Percentiles rank a stretch among this genome's conserved stretches.
These are phyloP conservation scores for Decapterus maruadsi DNA, from an alignment of 2,797 vertebrate genomes.

Conservation along the genomic window DNA sequence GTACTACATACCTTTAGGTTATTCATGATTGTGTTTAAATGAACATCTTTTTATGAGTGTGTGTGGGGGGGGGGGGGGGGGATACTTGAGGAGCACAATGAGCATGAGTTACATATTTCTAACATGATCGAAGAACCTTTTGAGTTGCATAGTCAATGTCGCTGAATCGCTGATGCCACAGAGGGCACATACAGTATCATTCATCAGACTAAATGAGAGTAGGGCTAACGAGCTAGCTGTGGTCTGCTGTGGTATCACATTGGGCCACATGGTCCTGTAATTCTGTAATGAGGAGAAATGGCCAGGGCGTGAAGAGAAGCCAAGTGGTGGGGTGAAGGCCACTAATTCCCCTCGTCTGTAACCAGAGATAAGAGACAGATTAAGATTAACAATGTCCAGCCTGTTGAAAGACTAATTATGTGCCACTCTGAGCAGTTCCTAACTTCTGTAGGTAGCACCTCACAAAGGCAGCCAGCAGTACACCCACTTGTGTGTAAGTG, in stretches of 20 bases:
- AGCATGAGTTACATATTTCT: too few species aligned
- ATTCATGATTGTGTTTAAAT: constrained; percentile 21
- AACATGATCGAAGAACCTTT: constrained; percentile 54
- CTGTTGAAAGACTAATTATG: constrained; percentile 78
- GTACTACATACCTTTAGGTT: constrained; percentile 21
- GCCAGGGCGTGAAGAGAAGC: constrained; percentile 61
- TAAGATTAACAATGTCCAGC: constrained; percentile 78
- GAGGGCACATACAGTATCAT: constrained; percentile 66
- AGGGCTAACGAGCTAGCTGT: constrained; percentile 63
- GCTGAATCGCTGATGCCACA: constrained; percentile 28
- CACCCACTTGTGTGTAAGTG: constrained; percentile 29
- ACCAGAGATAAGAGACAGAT: constrained; percentile 80
- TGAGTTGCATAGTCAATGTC: constrained; percentile 50
- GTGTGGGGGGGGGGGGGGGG: neutral
- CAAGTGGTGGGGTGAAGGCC: constrained; percentile 68
- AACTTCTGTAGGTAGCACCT: constrained; percentile 60
- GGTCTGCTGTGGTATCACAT: constrained; percentile 64
- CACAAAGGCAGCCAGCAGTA: constrained; percentile 37
- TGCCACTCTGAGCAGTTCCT: constrained; percentile 42
- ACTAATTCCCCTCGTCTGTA: constrained; percentile 77
- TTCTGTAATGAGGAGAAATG: constrained; percentile 75
- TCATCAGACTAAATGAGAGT: constrained; percentile 65
- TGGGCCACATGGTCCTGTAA: constrained; percentile 67
- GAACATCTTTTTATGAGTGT: neutral
- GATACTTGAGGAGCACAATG: constrained; percentile 29